Evolutionary conservation across 2,888 invertebrate species (phyloP).

Genomic region (Pollenia amentaria): DNA sequence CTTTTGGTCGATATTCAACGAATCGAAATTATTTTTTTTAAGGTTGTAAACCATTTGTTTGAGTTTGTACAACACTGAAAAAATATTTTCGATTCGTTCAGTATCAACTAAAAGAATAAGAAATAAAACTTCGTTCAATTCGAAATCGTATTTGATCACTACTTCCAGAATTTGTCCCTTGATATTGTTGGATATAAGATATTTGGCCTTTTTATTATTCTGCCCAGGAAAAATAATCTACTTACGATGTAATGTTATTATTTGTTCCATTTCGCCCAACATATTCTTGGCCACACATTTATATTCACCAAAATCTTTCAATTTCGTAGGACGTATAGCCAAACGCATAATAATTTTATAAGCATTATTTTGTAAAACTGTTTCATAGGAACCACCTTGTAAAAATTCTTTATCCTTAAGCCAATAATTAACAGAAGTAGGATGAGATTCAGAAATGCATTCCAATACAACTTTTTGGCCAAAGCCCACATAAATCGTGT

Average conservation of each 20-base stretch:
- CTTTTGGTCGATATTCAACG: too few species aligned
- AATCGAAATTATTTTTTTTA: too few species aligned
- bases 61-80: too few species aligned
- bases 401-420: conserved; percentile 83
- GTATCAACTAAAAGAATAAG: too few species aligned
- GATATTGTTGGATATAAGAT: too few species aligned
- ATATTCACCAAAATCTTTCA: conserved; percentile 90
- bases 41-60: too few species aligned
- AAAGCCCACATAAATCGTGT: conserved; percentile 81
- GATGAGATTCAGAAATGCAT: conserved; percentile 83
- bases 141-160: too few species aligned
- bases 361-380: conserved; percentile 88
- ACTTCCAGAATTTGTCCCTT: too few species aligned
- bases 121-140: too few species aligned
- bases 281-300: conserved; percentile 93
- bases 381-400: conserved; percentile 83
- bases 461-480: conserved; percentile 83
- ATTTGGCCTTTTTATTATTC: too few species aligned
- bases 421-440: conserved; percentile 84
- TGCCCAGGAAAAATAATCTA: conserved; percentile 31
- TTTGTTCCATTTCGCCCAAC: conserved; percentile 87
- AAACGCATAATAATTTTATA: conserved; percentile 91
- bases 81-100: too few species aligned
- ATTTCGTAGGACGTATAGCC: conserved; percentile 88
- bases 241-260: conserved; percentile 81